These are phyloP conservation scores for Sisyra terminalis DNA, from an alignment of 2,888 invertebrate genomes.

Conservation along the genomic window DNA sequence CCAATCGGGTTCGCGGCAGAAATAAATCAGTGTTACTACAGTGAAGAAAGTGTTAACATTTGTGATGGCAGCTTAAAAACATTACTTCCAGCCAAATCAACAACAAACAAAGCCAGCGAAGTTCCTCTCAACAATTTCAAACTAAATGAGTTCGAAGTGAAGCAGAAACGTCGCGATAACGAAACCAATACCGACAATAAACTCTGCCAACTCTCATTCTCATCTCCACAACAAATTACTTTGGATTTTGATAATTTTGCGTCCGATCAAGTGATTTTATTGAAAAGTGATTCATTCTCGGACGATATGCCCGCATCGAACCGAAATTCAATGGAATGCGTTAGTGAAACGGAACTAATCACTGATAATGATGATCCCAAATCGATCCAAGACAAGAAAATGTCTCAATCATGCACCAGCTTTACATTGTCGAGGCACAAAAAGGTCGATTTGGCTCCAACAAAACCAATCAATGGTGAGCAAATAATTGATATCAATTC, in stretches of 20 bases:
- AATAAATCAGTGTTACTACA: constrained; percentile 44
- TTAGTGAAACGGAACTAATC: too few relatives aligned
- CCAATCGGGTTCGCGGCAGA: constrained; percentile 37
- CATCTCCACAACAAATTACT: constrained; percentile 27
- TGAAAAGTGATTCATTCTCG: too few relatives aligned
- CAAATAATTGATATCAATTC: neutral
- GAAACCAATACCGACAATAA: constrained; percentile 19
- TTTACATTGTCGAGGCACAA: constrained; percentile 43
- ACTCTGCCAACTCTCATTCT: constrained; percentile 25
- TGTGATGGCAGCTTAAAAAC: constrained; percentile 16
- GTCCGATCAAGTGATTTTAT: too few relatives aligned
- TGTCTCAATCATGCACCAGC: constrained; percentile 30
- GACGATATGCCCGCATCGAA: too few relatives aligned
- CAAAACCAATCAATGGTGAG: constrained; percentile 17
- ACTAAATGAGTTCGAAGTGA: constrained; percentile 18
- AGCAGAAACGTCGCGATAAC: constrained; percentile 16
- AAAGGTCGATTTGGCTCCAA: constrained; percentile 41
- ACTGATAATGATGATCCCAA: too few relatives aligned
- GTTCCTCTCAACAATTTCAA: constrained; percentile 25
- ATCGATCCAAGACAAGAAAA: constrained; percentile 27
- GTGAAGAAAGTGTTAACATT: constrained; percentile 35
- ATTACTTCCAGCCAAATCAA: too few relatives aligned
- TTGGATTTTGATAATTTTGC: constrained; percentile 18
- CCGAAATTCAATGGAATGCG: too few relatives aligned
- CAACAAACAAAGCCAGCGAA: neutral